Evolutionary conservation across 2,888 invertebrate genomes (phyloP).

Genomic region (Lasioglossum oenotherae): DNA sequence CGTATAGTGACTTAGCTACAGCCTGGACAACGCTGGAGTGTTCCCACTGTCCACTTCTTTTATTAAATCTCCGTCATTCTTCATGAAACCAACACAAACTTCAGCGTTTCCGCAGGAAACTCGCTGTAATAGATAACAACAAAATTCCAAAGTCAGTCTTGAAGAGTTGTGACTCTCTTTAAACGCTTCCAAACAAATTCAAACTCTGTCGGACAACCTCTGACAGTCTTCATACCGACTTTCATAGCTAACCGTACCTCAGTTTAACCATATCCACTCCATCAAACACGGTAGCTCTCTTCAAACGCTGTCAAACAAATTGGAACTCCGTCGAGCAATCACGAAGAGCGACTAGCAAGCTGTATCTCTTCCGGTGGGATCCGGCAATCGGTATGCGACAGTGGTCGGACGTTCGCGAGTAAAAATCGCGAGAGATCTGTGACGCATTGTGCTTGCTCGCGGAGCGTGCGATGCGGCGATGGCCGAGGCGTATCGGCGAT

Average conservation of each 20-base stretch:
- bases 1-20: not conserved
- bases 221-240: not conserved
- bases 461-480: slow-evolving; percentile 1
- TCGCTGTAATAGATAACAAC: not conserved
- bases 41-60: not conserved
- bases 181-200: not conserved
- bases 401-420: not conserved
- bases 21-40: too few relatives aligned
- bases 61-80: not conserved
- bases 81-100: not conserved
- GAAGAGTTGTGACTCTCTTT: not conserved
- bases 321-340: not conserved
- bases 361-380: not conserved
- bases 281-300: not conserved
- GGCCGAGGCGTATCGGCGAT: slow-evolving; percentile 50
- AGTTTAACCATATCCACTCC: not conserved
- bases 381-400: slow-evolving; percentile 1
- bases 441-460: slow-evolving; percentile 11
- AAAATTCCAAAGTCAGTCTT: not conserved
- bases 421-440: slow-evolving; percentile 1
- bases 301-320: not conserved
- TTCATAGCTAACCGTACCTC: not conserved
- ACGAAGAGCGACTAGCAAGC: not conserved
- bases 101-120: not conserved
- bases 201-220: not conserved